Conservation (phyloP, 1,140 invertebrate species). For the Diploscapter pachys region DNA sequence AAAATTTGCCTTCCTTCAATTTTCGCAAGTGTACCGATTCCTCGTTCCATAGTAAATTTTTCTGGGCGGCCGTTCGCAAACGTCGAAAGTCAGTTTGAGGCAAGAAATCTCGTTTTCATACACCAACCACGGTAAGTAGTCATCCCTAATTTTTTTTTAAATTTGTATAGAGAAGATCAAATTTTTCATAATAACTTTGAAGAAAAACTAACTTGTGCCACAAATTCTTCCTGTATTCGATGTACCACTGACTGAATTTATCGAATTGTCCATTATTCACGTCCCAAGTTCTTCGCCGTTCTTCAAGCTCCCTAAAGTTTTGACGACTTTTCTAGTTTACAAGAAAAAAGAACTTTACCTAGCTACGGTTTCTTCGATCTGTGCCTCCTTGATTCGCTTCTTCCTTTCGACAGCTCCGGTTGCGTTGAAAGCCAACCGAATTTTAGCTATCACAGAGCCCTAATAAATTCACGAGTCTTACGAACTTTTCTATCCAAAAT, state of each 20-base stretch:
- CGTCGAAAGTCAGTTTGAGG: conserved; percentile 56
- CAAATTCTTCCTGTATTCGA: conserved; percentile 53
- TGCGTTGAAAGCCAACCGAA: conserved; percentile 54
- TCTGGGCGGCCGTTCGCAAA: conserved; percentile 51
- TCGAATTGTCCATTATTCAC: conserved; percentile 55
- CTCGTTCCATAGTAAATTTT: conserved; percentile 43
- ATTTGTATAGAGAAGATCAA: neutral
- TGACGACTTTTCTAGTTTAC: neutral
- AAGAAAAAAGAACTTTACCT: neutral
- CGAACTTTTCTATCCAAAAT: neutral
- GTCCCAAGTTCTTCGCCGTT: conserved; percentile 45
- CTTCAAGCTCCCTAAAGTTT: conserved; percentile 43
- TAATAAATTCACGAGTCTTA: conserved; percentile 19
- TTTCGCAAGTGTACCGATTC: conserved; percentile 51
- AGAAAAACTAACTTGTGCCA: conserved; percentile 51
- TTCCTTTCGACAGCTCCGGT: conserved; percentile 47
- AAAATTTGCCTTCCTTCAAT: neutral
- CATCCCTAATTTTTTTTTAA: conserved; percentile 47
- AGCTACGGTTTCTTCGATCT: conserved; percentile 51
- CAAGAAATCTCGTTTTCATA: conserved; percentile 59
- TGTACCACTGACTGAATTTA: conserved; percentile 55
- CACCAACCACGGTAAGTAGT: conserved; percentile 57
- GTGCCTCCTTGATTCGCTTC: conserved; percentile 46
- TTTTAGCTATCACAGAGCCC: conserved; percentile 58
- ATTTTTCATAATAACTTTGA: conserved; percentile 4